A percentile compares a stretch with the other conserved stretches of the same genome.
Evolutionary conservation across 2,888 invertebrate species (phyloP).

Genomic region (Ophion costatus): DNA sequence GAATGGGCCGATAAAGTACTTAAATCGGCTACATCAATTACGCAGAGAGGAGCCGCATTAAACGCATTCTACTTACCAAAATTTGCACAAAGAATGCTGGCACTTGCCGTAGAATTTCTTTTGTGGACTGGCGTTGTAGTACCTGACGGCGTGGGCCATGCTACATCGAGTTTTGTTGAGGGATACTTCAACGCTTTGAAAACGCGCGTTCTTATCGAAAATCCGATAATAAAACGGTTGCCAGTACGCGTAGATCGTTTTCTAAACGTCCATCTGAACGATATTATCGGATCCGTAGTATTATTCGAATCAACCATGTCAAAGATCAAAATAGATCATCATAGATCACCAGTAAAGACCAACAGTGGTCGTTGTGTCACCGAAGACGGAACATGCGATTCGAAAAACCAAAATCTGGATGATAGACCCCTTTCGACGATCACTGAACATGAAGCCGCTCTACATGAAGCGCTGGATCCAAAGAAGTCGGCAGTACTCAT

Average conservation of each 20-base stretch:
- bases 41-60: conserved; percentile 1
- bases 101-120: conserved; percentile 22
- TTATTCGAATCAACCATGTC: background rate
- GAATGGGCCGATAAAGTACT: background rate
- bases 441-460: background rate
- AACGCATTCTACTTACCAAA: conserved; percentile 26
- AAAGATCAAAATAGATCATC: background rate
- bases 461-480: background rate
- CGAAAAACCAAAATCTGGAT: background rate
- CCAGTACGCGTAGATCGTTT: conserved; percentile 13
- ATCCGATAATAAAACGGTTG: conserved; percentile 13
- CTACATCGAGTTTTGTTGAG: conserved; percentile 17
- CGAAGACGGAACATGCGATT: background rate
- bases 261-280: conserved; percentile 1
- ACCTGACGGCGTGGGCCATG: background rate
- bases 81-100: background rate
- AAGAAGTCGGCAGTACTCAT: background rate
- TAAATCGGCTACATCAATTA: background rate
- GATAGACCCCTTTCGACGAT: background rate
- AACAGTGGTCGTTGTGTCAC: background rate
- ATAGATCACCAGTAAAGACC: background rate
- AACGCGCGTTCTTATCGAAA: background rate
- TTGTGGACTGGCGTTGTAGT: conserved; percentile 9
- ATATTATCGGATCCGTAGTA: background rate
- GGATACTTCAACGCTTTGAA: conserved; percentile 37